phyloP scores from a whole-genome alignment of 2,113 vertebrate species.

The Dicerorhinus sumatrensis region DNA sequence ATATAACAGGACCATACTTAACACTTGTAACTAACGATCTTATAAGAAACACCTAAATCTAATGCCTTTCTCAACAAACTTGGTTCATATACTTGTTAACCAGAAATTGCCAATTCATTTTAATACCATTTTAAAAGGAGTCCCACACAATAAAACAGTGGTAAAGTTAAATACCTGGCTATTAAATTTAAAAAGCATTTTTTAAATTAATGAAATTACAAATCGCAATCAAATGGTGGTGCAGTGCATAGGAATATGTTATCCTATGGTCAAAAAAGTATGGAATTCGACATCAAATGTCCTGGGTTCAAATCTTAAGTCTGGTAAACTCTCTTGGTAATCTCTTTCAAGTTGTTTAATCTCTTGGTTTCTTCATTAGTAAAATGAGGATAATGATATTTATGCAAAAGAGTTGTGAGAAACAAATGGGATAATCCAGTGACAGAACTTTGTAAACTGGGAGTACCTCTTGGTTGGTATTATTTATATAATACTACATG shows the following conservation, averaged over 20 bases:
- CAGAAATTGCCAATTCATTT: neutral
- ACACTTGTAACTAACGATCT: neutral
- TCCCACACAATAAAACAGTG: neutral
- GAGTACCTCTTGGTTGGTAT: neutral
- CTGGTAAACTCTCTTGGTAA: neutral
- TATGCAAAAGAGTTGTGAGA: neutral
- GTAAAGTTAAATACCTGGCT: slow-evolving; percentile 32
- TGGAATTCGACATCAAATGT: neutral
- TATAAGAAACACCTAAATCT: slow-evolving; percentile 17
- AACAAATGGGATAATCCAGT: neutral
- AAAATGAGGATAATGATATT: neutral
- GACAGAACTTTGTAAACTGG: neutral
- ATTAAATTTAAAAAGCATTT: neutral
- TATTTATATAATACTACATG: neutral
- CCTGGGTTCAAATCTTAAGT: neutral
- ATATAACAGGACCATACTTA: neutral
- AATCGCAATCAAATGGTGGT: neutral
- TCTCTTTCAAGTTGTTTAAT: neutral
- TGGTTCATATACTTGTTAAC: neutral
- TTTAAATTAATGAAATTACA: neutral
- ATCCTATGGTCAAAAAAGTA: neutral
- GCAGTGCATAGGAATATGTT: neutral
- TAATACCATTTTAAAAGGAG: neutral
- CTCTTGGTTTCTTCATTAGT: neutral
- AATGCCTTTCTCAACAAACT: slow-evolving; percentile 31